These are phyloP conservation scores for Mormyrus lacerda DNA, from an alignment of 2,113 vertebrate species.

Conservation along the genomic window DNA sequence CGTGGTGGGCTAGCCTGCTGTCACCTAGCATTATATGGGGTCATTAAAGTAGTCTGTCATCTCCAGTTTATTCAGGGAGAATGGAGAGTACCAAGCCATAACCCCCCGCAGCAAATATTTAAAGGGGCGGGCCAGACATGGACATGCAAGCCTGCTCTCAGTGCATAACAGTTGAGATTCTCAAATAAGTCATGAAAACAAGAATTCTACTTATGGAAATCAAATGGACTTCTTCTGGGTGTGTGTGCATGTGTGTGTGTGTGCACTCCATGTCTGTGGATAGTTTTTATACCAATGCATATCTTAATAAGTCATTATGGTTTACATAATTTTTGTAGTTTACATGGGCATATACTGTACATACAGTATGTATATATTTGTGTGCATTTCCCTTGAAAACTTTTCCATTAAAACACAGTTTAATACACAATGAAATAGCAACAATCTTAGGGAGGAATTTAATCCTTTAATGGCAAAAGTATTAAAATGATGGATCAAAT, in stretches of 20 bases:
- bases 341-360: background rate
- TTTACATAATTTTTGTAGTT: background rate
- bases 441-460: background rate
- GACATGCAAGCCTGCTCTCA: background rate
- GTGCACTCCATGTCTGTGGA: background rate
- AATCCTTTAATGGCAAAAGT: background rate
- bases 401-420: background rate
- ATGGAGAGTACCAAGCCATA: slow-evolving; percentile 45
- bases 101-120: slow-evolving; percentile 24
- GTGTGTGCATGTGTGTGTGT: background rate
- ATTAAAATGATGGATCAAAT: background rate
- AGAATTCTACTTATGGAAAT: background rate
- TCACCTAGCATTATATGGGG: slow-evolving; percentile 38
- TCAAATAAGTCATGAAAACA: background rate
- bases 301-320: background rate
- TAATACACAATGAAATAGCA: background rate
- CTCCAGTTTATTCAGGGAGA: slow-evolving; percentile 51
- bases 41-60: slow-evolving; percentile 49
- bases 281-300: background rate
- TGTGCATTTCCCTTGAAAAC: background rate
- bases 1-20: slow-evolving; percentile 26
- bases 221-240: background rate
- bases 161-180: background rate
- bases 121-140: background rate
- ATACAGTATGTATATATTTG: background rate